Base-by-base conservation (phyloP, 1,140 invertebrate species). In the Pogonus chalceus region DNA sequence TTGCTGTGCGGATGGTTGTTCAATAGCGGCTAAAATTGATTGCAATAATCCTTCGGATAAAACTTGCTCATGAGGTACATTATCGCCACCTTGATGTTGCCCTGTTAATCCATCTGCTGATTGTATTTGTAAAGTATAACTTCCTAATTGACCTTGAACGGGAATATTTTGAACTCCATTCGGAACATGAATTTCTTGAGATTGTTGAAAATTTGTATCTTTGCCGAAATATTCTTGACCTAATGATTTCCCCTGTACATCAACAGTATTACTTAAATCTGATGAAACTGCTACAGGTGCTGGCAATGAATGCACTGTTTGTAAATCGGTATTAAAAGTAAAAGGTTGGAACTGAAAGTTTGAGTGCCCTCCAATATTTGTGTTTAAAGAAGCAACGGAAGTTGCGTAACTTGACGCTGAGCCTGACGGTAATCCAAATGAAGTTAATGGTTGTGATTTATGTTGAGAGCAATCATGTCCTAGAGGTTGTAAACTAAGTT, bases 21-120 rank as follows among this genome's bases (percentile, higher is more conserved):
- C 83, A 31, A 87, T 85, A 1, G 82, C 84, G 31, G 80, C 76
- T 2, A 90, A 66, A 50, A 90, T 88, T 46, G 87, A 84, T 63
- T 89, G 85, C 2, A 90, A 65, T 0, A 90, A 71, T 4, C 83
- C 86, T 62, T 88, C 80, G 0, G 84, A 87, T 9, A 90, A 64
- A 1, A 90, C 76, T 61, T 88, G 83, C 20, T 86, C 83, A 58
- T 89, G 87, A 10, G 78, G 73, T 23, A 80, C 72, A 0, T 68
- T 62, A 2, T 63, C 74, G 59, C 48, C 50, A 23, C 52, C 56
- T 4, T 51, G 46, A 69, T 76, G 76, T 68, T 62, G 68, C 57
- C 66, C 12, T 68, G 67, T 55, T 72, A 69, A 12, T 79, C 76
- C 54, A 75, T 72, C 14, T 87, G 66, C 64, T 78, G 81, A 68